A percentile compares a stretch with the other conserved stretches of the same genome.
Conservation (phyloP, 2,797 vertebrate species). For the Propithecus deckenii region DNA sequence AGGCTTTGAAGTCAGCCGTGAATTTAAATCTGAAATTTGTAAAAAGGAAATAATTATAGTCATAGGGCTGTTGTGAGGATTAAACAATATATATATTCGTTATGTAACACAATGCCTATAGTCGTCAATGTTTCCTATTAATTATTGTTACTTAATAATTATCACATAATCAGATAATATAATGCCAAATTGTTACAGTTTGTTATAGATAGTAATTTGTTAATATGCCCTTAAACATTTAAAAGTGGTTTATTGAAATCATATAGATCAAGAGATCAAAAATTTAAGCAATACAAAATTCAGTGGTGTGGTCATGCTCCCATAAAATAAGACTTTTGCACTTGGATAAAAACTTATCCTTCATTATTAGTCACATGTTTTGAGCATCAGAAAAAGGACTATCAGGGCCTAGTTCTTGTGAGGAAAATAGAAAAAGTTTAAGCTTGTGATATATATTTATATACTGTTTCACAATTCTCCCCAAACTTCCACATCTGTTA, state of each 20-base stretch:
- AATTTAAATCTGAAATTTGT: neutral
- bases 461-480: neutral
- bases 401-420: neutral
- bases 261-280: conserved; percentile 11
- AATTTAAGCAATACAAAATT: neutral
- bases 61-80: neutral
- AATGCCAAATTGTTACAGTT: neutral
- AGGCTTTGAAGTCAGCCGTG: neutral
- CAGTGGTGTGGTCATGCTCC: neutral
- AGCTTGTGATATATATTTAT: neutral
- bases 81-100: neutral
- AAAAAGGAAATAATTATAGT: neutral
- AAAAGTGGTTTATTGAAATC: neutral
- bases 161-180: neutral
- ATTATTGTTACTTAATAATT: conserved; percentile 2
- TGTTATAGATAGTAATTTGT: neutral
- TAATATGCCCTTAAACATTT: neutral
- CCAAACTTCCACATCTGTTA: neutral
- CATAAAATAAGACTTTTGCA: neutral
- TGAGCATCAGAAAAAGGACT: neutral
- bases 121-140: neutral
- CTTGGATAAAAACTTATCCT: neutral
- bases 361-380: neutral
- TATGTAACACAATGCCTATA: neutral
- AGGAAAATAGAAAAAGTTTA: neutral